phyloP scores from a whole-genome alignment of 2,888 invertebrate species.

The Pediacus dermestoides region DNA sequence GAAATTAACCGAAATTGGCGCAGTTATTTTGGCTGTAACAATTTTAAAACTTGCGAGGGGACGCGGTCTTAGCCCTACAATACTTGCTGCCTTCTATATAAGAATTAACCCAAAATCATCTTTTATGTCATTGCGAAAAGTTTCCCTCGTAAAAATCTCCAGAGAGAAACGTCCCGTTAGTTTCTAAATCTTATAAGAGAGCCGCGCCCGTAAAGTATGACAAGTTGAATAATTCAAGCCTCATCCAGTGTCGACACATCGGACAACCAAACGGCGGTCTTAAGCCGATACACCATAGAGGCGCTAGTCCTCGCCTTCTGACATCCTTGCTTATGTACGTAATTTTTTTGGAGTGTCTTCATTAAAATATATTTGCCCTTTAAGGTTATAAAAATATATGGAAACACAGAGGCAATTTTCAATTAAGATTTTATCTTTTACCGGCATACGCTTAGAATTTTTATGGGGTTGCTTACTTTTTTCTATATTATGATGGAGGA shows the following conservation, averaged over 20 bases:
- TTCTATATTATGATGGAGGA: too few species aligned
- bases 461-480: too few species aligned
- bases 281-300: too few species aligned
- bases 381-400: constrained; percentile 22
- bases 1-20: constrained; percentile 42
- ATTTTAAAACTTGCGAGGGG: constrained; percentile 33
- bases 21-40: constrained; percentile 30
- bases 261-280: too few species aligned
- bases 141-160: constrained; percentile 32
- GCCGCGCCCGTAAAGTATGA: constrained; percentile 37
- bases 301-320: too few species aligned
- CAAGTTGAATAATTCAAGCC: constrained; percentile 38
- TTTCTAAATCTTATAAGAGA: constrained; percentile 37
- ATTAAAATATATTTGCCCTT: constrained; percentile 8
- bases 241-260: background rate
- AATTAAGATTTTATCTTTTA: constrained; percentile 23
- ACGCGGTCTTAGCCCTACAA: too few species aligned
- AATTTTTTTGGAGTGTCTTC: constrained; percentile 8
- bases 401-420: constrained; percentile 23
- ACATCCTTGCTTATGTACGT: constrained; percentile 3
- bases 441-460: constrained; percentile 8
- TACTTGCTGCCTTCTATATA: too few species aligned
- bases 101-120: constrained; percentile 30
- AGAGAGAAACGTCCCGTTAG: constrained; percentile 27
- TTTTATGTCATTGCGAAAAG: constrained; percentile 31